These are phyloP conservation scores for Tetranychus piercei DNA, from an alignment of 2,888 invertebrate genomes.

Conservation along the genomic window DNA sequence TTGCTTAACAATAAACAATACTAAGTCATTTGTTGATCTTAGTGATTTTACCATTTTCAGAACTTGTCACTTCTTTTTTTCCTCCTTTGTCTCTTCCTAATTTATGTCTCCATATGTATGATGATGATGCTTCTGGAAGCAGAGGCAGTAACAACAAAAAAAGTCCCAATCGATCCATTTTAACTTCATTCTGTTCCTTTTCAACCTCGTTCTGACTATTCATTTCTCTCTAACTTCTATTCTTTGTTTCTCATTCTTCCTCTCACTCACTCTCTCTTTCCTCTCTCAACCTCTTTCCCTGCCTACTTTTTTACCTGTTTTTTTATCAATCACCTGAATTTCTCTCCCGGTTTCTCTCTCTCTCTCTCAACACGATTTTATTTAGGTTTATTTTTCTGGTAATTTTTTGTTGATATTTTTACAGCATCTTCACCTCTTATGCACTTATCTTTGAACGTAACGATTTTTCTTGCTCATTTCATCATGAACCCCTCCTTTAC, in stretches of 20 bases:
- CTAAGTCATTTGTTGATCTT: background rate
- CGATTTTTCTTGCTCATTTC: background rate
- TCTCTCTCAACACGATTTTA: background rate
- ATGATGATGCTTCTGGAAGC: background rate
- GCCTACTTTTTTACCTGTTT: background rate
- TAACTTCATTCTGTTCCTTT: background rate
- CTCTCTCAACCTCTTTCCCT: background rate
- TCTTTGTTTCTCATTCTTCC: constrained; percentile 2
- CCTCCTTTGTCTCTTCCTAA: background rate
- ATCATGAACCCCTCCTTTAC: background rate
- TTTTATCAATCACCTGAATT: background rate
- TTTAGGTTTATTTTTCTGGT: background rate
- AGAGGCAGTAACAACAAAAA: background rate
- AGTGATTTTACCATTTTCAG: background rate
- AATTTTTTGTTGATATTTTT: background rate
- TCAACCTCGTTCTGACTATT: background rate
- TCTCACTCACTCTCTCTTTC: background rate
- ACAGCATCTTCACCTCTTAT: background rate
- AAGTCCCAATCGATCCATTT: background rate
- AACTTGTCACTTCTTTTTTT: background rate
- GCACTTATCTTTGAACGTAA: background rate
- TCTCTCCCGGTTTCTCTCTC: background rate
- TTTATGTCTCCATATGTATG: background rate
- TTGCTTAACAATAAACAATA: background rate
- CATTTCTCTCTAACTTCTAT: constrained; percentile 5